phyloP scores from a whole-genome alignment of 2,888 invertebrate genomes.

The Drosophila emarginata region DNA sequence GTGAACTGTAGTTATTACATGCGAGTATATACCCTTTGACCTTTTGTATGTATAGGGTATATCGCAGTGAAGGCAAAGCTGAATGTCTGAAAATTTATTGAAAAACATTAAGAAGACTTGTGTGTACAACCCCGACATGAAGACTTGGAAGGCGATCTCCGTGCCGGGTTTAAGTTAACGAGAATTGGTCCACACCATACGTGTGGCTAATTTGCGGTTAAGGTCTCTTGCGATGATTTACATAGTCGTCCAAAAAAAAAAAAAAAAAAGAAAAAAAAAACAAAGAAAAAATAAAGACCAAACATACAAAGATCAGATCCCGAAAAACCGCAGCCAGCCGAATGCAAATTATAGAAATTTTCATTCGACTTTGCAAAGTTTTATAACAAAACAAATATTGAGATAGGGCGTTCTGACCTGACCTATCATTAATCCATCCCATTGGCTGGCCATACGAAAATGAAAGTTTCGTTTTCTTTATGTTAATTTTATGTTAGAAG shows the following conservation, averaged over 20 bases:
- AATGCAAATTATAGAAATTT: constrained; percentile 80
- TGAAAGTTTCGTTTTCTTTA: constrained; percentile 19
- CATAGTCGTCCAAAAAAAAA: constrained; percentile 55
- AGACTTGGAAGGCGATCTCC: neutral
- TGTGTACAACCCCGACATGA: too few species aligned
- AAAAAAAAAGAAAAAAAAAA: constrained; percentile 1
- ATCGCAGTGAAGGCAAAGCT: constrained; percentile 20
- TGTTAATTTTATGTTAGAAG: constrained; percentile 70
- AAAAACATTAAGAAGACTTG: constrained; percentile 64
- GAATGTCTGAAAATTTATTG: constrained; percentile 67
- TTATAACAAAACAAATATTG: constrained; percentile 67
- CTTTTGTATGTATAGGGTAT: neutral
- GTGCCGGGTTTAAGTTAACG: constrained; percentile 53
- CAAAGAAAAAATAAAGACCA: neutral
- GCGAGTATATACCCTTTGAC: neutral
- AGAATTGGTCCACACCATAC: constrained; percentile 53
- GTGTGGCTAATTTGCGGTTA: constrained; percentile 79
- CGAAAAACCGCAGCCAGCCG: constrained; percentile 29
- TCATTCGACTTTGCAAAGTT: constrained; percentile 29
- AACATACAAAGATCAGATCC: neutral
- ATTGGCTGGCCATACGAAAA: constrained; percentile 15
- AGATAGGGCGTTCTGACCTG: constrained; percentile 36
- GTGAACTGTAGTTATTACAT: too few species aligned
- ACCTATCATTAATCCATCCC: constrained; percentile 58
- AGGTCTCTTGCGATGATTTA: constrained; percentile 65